Evolutionary conservation across 2,888 invertebrate genomes (phyloP).

Genomic region (Drosophila niveifrons): DNA sequence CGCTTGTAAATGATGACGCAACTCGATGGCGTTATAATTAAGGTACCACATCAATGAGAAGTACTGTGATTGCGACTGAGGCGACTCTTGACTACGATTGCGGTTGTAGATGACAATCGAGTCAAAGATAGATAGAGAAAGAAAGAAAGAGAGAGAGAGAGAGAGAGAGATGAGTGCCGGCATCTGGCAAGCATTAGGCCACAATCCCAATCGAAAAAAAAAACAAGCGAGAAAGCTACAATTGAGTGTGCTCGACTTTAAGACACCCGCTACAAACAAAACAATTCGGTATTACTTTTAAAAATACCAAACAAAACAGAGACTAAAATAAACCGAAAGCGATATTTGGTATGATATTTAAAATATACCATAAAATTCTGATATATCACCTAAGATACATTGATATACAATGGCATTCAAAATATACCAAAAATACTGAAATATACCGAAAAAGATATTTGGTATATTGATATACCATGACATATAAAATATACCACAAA

Average conservation of each 20-base stretch:
- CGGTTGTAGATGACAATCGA: slow-evolving; percentile 8
- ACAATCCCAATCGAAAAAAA: slow-evolving; percentile 4
- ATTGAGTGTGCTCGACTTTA: neutral
- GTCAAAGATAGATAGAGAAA: too few species aligned
- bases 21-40: slow-evolving; percentile 75
- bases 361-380: too few species aligned
- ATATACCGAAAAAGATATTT: too few species aligned
- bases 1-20: slow-evolving; percentile 66
- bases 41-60: slow-evolving; percentile 60
- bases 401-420: too few species aligned
- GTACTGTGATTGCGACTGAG: slow-evolving; percentile 21
- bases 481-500: too few species aligned
- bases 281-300: neutral
- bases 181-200: slow-evolving; percentile 67
- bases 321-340: too few species aligned
- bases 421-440: too few species aligned
- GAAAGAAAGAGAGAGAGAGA: too few species aligned
- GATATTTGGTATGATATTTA: too few species aligned
- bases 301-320: too few species aligned
- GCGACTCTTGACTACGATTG: slow-evolving; percentile 2
- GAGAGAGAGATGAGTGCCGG: slow-evolving; percentile 53
- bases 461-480: too few species aligned
- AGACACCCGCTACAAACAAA: slow-evolving; percentile 9
- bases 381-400: too few species aligned
- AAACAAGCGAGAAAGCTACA: neutral